phyloP scores from a whole-genome alignment of 2,113 vertebrate species.

The Cottus gobio region DNA sequence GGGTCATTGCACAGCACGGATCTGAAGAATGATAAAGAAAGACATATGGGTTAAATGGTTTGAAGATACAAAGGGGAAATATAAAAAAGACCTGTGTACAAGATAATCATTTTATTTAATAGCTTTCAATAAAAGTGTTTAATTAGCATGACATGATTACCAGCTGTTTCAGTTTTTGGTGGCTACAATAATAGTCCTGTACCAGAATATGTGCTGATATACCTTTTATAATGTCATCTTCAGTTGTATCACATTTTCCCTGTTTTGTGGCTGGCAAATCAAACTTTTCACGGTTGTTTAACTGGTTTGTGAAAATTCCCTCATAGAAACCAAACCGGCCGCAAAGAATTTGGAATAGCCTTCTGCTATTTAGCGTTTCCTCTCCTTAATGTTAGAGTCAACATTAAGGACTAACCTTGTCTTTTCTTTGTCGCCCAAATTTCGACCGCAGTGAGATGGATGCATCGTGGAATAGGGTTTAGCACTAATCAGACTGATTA shows the following conservation, averaged over 20 bases:
- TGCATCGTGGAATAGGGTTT: neutral
- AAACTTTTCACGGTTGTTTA: neutral
- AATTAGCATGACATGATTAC: neutral
- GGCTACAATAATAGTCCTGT: neutral
- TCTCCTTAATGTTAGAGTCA: neutral
- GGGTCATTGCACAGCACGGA: conserved; percentile 94
- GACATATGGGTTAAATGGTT: neutral
- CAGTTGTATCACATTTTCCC: neutral
- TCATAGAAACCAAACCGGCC: neutral
- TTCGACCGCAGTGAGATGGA: neutral
- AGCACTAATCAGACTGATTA: conserved; percentile 18
- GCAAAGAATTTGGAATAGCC: neutral
- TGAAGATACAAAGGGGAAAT: neutral
- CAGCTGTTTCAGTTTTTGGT: neutral
- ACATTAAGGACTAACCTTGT: neutral
- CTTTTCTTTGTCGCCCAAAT: neutral
- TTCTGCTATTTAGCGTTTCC: neutral
- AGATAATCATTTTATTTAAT: neutral
- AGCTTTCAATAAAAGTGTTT: neutral
- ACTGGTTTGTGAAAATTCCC: neutral
- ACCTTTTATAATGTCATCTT: neutral
- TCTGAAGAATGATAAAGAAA: conserved; percentile 74
- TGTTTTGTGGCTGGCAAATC: neutral
- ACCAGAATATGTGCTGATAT: neutral
- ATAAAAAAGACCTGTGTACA: neutral